phyloP scores from a whole-genome alignment of 2,888 invertebrate genomes.

The Ptychoptera albimana region DNA sequence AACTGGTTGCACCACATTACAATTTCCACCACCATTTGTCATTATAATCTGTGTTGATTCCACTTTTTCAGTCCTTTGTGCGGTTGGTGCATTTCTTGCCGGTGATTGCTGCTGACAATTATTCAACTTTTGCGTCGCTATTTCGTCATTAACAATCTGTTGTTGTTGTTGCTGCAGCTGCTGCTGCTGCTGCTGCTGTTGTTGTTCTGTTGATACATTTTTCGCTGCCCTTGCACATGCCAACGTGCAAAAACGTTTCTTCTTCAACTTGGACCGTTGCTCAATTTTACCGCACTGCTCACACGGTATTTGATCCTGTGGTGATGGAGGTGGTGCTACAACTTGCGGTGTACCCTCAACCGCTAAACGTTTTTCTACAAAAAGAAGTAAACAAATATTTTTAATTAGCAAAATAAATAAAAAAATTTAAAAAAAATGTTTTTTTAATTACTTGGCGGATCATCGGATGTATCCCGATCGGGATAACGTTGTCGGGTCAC shows the following conservation, averaged over 20 bases:
- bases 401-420: neutral
- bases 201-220: neutral
- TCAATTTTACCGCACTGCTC: conserved; percentile 58
- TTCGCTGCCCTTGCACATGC: conserved; percentile 40
- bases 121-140: neutral
- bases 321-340: conserved; percentile 5
- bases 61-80: neutral
- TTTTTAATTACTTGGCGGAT: conserved; percentile 56
- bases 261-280: conserved; percentile 48
- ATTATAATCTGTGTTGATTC: neutral
- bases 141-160: neutral
- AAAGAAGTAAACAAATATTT: conserved; percentile 9
- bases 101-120: no score
- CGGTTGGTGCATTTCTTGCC: no score
- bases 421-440: neutral
- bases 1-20: no score
- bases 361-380: conserved; percentile 23
- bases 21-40: neutral
- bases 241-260: conserved; percentile 61
- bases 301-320: conserved; percentile 34
- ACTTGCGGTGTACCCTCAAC: conserved; percentile 16
- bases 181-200: neutral
- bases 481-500: conserved; percentile 46
- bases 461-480: conserved; percentile 45
- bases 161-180: neutral